These are phyloP conservation scores for Cryptoprocta ferox DNA, from an alignment of 2,797 vertebrate genomes.

Conservation along the genomic window DNA sequence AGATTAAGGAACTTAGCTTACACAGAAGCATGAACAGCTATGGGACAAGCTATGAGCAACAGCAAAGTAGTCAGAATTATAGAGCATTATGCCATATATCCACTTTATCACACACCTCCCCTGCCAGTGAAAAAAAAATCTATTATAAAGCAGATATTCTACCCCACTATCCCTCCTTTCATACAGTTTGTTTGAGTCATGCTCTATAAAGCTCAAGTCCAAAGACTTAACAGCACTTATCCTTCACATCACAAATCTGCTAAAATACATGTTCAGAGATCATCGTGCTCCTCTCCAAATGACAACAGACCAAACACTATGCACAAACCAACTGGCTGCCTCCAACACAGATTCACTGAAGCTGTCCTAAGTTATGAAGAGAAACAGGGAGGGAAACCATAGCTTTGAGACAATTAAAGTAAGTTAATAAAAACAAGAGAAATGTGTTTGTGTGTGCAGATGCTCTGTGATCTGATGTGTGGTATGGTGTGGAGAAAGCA, in stretches of 20 bases:
- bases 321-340: background rate
- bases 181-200: too few species aligned
- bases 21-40: background rate
- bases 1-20: background rate
- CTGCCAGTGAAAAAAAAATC: background rate
- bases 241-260: background rate
- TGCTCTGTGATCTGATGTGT: background rate
- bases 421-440: background rate
- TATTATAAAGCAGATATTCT: background rate
- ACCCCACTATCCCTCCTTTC: background rate
- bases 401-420: background rate
- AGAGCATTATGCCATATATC: background rate
- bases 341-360: background rate
- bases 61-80: background rate
- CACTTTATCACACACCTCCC: background rate
- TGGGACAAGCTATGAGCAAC: background rate
- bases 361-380: background rate
- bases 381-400: background rate
- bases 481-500: background rate
- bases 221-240: background rate
- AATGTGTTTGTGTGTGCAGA: background rate
- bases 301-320: background rate
- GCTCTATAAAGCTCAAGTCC: background rate
- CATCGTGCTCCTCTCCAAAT: background rate
- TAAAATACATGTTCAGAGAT: background rate